These are phyloP conservation scores for Lateolabrax maculatus DNA, from an alignment of 2,797 vertebrate genomes.

Conservation along the genomic window DNA sequence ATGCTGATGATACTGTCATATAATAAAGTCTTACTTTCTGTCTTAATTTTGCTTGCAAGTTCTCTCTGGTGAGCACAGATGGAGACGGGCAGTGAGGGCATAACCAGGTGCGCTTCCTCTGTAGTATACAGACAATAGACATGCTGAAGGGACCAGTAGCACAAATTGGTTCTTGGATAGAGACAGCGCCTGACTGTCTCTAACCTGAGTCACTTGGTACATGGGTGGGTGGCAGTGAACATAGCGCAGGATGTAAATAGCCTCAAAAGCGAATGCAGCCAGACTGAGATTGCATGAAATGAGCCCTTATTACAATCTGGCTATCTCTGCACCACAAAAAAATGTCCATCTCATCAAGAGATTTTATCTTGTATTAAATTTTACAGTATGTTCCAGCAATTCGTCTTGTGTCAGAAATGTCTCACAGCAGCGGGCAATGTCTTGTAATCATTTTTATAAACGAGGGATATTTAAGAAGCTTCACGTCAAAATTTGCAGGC, in stretches of 20 bases:
- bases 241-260: constrained; percentile 69
- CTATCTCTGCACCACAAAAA: constrained; percentile 69
- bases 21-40: constrained; percentile 90
- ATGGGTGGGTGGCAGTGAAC: constrained; percentile 74
- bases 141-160: constrained; percentile 86
- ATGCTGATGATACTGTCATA: constrained; percentile 82
- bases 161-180: constrained; percentile 75
- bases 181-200: constrained; percentile 70
- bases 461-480: constrained; percentile 2
- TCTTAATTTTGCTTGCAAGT: constrained; percentile 91
- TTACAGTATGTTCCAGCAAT: constrained; percentile 21
- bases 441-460: background rate
- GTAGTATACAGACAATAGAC: constrained; percentile 89
- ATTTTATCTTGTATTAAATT: constrained; percentile 37
- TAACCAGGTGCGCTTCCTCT: constrained; percentile 91
- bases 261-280: constrained; percentile 71
- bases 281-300: constrained; percentile 79
- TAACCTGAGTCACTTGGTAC: constrained; percentile 75
- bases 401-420: constrained; percentile 13
- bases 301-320: constrained; percentile 71
- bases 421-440: background rate
- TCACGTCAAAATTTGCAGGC: background rate
- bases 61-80: constrained; percentile 92
- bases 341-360: constrained; percentile 69
- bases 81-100: constrained; percentile 91